Evolutionary conservation across 2,113 vertebrate species (phyloP).

Genomic region (Macaca mulatta): DNA sequence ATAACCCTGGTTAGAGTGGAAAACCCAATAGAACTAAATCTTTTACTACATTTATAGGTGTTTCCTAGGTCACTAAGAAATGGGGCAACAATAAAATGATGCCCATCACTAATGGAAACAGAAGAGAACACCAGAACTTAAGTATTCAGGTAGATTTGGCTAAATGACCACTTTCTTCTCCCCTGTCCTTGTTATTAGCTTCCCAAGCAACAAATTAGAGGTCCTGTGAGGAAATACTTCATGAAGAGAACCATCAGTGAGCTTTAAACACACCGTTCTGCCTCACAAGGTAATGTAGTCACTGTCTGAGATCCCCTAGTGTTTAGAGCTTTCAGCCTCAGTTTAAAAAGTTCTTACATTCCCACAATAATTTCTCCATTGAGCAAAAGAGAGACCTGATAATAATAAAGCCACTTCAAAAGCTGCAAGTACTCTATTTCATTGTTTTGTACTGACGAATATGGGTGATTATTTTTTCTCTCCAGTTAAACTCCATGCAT

Average conservation of each 20-base stretch:
- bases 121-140: neutral
- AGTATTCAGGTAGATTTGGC: neutral
- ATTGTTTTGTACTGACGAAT: neutral
- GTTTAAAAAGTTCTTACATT: slow-evolving; percentile 14
- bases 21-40: neutral
- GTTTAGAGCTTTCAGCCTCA: neutral
- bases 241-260: neutral
- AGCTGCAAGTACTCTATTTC: neutral
- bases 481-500: neutral
- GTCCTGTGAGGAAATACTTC: neutral
- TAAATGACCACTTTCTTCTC: neutral
- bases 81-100: neutral
- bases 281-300: accelerated
- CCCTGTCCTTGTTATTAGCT: neutral
- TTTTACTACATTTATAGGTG: neutral
- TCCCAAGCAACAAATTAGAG: neutral
- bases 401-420: neutral
- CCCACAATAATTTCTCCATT: neutral
- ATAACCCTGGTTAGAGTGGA: neutral
- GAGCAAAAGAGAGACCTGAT: neutral
- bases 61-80: neutral
- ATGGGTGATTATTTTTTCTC: slow-evolving; percentile 8
- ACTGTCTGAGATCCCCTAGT: neutral
- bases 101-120: neutral
- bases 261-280: neutral